Conservation (phyloP, 2,888 invertebrate species). For the Meghimatium bilineatum region DNA sequence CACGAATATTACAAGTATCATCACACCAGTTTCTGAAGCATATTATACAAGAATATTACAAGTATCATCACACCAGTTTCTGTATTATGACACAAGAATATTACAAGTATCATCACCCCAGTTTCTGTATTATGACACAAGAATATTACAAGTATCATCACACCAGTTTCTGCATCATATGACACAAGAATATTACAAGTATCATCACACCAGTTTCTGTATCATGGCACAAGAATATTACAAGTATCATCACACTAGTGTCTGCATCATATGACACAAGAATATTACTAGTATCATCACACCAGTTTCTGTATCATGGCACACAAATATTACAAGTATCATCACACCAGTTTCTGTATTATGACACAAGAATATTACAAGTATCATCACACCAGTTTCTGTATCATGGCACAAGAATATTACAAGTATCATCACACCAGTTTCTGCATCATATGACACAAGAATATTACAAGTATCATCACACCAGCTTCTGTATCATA, state of each 20-base stretch:
- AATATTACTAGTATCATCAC: slow-evolving; percentile 91
- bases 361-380: too few relatives aligned
- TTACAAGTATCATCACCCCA: slow-evolving; percentile 89
- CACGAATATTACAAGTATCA: slow-evolving; percentile 89
- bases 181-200: too few relatives aligned
- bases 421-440: slow-evolving; percentile 89
- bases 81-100: too few relatives aligned
- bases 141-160: slow-evolving; percentile 90
- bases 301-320: slow-evolving; percentile 76
- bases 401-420: too few relatives aligned
- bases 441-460: slow-evolving; percentile 26
- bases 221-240: too few relatives aligned
- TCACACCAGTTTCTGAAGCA: slow-evolving; percentile 81
- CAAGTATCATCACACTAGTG: slow-evolving; percentile 87
- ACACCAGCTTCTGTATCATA: slow-evolving; percentile 81
- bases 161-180: slow-evolving; percentile 79
- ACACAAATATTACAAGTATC: slow-evolving; percentile 88
- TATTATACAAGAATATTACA: too few relatives aligned
- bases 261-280: too few relatives aligned
- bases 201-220: slow-evolving; percentile 84
- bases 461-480: slow-evolving; percentile 88
- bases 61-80: slow-evolving; percentile 85
- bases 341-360: slow-evolving; percentile 82
- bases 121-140: slow-evolving; percentile 42
- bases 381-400: slow-evolving; percentile 84